A percentile compares a stretch with the other conserved stretches of the same genome.
phyloP scores from a whole-genome alignment of 2,888 invertebrate genomes.

The Apamea epomidion region DNA sequence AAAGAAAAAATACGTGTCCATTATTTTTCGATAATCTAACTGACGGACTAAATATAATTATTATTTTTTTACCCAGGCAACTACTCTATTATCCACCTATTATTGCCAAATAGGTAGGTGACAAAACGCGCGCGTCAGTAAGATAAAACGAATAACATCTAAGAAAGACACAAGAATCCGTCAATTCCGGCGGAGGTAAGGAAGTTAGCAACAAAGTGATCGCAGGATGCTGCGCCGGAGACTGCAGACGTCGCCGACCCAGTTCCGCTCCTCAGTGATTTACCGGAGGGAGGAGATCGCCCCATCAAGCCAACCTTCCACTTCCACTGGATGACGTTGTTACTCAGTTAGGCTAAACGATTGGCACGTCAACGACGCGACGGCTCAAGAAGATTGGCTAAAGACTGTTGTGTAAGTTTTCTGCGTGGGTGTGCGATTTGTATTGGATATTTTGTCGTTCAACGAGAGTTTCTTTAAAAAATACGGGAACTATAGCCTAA shows the following conservation, averaged over 20 bases:
- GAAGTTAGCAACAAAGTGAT: slow-evolving; percentile 53
- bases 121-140: not conserved
- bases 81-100: no score
- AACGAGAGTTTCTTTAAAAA: not conserved
- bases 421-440: not conserved
- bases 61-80: no score
- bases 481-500: no score
- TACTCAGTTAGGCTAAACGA: slow-evolving; percentile 54
- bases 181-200: slow-evolving; percentile 52
- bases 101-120: not conserved
- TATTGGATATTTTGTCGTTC: not conserved
- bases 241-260: slow-evolving; percentile 55
- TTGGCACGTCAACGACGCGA: slow-evolving; percentile 38
- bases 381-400: slow-evolving; percentile 26
- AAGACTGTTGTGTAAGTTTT: slow-evolving; percentile 6
- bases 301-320: slow-evolving; percentile 57
- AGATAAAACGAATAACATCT: not conserved
- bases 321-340: slow-evolving; percentile 62
- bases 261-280: slow-evolving; percentile 71
- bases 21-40: no score
- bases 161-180: slow-evolving; percentile 33
- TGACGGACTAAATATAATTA: no score
- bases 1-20: no score
- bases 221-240: slow-evolving; percentile 59
- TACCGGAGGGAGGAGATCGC: slow-evolving; percentile 64